A percentile compares a stretch with the other conserved stretches of the same genome.
Conservation (phyloP, 1,140 invertebrate species). For the Mactra quadrangularis region DNA sequence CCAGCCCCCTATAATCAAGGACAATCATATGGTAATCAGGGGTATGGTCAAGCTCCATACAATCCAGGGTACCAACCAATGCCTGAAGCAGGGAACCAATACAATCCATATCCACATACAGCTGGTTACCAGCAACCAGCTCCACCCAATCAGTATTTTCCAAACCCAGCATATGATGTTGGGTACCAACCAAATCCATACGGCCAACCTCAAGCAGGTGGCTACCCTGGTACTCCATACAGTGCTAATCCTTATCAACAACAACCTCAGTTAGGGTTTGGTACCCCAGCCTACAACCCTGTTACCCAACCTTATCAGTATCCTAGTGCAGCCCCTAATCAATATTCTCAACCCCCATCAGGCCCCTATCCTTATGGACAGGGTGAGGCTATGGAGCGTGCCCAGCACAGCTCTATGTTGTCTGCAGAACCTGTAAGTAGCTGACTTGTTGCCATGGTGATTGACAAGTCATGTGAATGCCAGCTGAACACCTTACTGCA, state of each 20-base stretch:
- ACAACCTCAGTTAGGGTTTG: conserved; percentile 20
- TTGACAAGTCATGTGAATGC: conserved; percentile 35
- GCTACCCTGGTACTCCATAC: not conserved
- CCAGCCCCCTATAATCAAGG: conserved; percentile 16
- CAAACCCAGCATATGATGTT: conserved; percentile 36
- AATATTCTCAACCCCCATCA: conserved; percentile 37
- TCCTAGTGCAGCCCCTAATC: conserved; percentile 37
- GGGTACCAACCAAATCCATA: conserved; percentile 59
- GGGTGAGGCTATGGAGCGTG: conserved; percentile 51
- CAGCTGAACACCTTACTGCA: conserved; percentile 52
- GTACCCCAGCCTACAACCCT: conserved; percentile 26
- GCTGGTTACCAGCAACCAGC: conserved; percentile 20
- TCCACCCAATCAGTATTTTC: conserved; percentile 29
- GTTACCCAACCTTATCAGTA: conserved; percentile 1
- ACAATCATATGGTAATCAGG: conserved; percentile 15
- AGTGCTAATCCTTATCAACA: conserved; percentile 31
- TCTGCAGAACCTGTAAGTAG: conserved; percentile 59
- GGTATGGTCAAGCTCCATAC: conserved; percentile 1
- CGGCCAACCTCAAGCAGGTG: not conserved
- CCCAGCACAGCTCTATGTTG: conserved; percentile 35
- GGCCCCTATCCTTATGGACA: conserved; percentile 42
- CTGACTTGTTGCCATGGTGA: conserved; percentile 33
- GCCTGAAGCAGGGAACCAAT: conserved; percentile 32
- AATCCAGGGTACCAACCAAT: conserved; percentile 41
- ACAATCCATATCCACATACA: conserved; percentile 8